Evolutionary conservation across 1,140 invertebrate genomes (phyloP).

Genomic region (Drosophila biarmipes): DNA sequence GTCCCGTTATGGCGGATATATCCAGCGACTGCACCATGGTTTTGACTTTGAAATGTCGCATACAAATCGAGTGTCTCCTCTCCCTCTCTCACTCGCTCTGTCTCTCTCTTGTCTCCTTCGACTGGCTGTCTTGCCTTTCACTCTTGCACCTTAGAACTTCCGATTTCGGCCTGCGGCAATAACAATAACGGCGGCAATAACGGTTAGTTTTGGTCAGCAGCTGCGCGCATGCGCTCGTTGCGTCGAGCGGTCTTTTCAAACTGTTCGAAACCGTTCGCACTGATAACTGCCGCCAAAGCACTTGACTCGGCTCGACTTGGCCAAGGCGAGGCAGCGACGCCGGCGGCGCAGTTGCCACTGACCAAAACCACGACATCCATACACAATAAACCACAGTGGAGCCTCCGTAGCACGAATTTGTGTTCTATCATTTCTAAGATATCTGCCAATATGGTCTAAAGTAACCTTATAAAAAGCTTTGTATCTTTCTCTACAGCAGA

Average conservation of each 20-base stretch:
- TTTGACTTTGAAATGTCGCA: conserved; percentile 81
- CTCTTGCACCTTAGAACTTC: conserved; percentile 13
- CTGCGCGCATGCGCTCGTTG: conserved; percentile 67
- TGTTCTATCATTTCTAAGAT: no score
- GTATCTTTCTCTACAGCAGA: no score
- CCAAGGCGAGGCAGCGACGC: conserved; percentile 47
- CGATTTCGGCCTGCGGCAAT: conserved; percentile 46
- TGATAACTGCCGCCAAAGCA: conserved; percentile 54
- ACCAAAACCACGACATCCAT: conserved; percentile 56
- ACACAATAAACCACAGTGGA: conserved; percentile 53
- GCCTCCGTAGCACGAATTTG: not conserved
- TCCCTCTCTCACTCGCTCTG: not conserved
- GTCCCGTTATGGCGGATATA: conserved; percentile 79
- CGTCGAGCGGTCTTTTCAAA: conserved; percentile 53
- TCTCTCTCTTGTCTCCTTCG: not conserved
- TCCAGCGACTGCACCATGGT: conserved; percentile 81
- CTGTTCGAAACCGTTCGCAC: conserved; percentile 41
- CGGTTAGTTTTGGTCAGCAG: conserved; percentile 39
- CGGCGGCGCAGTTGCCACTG: conserved; percentile 38
- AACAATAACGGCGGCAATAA: conserved; percentile 37
- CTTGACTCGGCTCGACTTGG: conserved; percentile 34
- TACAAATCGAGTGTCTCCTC: conserved; percentile 45
- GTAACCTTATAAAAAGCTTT: no score
- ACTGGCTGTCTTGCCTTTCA: conserved; percentile 12
- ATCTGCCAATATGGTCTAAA: no score